A percentile compares a stretch with the other conserved stretches of the same genome.
Conservation (phyloP, 2,113 vertebrate species). For the Stomatorhinus ivindoensis region DNA sequence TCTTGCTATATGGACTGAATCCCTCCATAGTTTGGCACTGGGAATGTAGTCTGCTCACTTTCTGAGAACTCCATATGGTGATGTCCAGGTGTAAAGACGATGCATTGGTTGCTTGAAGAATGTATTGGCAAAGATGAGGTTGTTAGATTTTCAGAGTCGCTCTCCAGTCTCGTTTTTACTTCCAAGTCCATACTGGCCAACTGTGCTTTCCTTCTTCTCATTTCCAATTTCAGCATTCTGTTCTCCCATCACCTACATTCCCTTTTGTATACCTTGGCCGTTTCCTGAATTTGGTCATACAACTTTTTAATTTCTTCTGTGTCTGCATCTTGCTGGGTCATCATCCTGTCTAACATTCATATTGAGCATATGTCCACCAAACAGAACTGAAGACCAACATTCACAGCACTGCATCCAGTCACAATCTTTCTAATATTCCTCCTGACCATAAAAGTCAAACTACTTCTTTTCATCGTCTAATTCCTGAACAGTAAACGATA, state of each 20-base stretch:
- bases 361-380: not conserved
- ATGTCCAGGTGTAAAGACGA: not conserved
- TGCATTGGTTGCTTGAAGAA: not conserved
- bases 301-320: not conserved
- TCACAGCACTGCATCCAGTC: not conserved
- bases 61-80: conserved; percentile 1
- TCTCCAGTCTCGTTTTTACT: not conserved
- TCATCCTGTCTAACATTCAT: not conserved
- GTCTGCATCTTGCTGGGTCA: not conserved
- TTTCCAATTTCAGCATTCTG: not conserved
- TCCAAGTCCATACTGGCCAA: not conserved
- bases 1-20: not conserved
- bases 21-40: not conserved
- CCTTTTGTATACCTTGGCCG: not conserved
- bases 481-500: not conserved
- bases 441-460: not conserved
- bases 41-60: not conserved
- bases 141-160: not conserved
- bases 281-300: not conserved
- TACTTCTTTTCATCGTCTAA: not conserved
- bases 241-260: not conserved
- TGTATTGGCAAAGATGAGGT: not conserved
- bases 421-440: not conserved
- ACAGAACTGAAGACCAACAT: not conserved
- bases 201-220: not conserved